These are phyloP conservation scores for Lasioglossum lativentre DNA, from an alignment of 2,888 invertebrate species.

Conservation along the genomic window DNA sequence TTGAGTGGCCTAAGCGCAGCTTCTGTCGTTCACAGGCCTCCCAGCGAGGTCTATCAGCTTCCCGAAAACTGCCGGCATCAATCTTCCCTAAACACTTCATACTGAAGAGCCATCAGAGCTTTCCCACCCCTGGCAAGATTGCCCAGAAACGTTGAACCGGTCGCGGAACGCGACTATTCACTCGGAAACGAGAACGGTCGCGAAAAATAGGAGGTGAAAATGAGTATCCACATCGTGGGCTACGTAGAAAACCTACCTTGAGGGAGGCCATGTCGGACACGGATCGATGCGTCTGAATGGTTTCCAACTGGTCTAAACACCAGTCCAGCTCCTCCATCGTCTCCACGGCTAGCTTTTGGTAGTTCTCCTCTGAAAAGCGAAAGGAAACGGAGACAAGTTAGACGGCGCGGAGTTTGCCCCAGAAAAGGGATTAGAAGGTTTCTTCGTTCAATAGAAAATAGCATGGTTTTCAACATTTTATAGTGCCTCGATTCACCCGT, in stretches of 20 bases:
- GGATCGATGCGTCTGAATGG: conserved; percentile 99
- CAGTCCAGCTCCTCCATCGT: conserved; percentile 99
- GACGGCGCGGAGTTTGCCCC: background rate
- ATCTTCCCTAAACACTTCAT: conserved; percentile 17
- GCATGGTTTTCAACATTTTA: too few relatives aligned
- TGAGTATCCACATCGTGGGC: conserved; percentile 13
- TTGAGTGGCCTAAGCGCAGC: background rate
- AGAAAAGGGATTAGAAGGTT: background rate
- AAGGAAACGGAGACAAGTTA: conserved; percentile 10
- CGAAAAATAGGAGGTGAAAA: conserved; percentile 21
- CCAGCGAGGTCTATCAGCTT: too few relatives aligned
- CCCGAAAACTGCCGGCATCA: background rate
- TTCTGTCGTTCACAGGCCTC: background rate
- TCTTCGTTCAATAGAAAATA: too few relatives aligned
- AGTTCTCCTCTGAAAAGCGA: conserved; percentile 92
- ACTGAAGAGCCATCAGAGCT: background rate
- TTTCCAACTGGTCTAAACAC: conserved; percentile 99
- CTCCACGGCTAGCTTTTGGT: conserved; percentile 97
- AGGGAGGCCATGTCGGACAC: conserved; percentile 99
- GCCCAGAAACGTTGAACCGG: background rate
- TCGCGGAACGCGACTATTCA: background rate
- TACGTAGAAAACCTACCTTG: conserved; percentile 90
- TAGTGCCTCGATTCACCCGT: too few relatives aligned
- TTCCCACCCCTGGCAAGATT: background rate
- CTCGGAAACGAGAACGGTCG: conserved; percentile 29